These are phyloP conservation scores for Parambassis ranga DNA, from an alignment of 2,797 vertebrate species.

Conservation along the genomic window DNA sequence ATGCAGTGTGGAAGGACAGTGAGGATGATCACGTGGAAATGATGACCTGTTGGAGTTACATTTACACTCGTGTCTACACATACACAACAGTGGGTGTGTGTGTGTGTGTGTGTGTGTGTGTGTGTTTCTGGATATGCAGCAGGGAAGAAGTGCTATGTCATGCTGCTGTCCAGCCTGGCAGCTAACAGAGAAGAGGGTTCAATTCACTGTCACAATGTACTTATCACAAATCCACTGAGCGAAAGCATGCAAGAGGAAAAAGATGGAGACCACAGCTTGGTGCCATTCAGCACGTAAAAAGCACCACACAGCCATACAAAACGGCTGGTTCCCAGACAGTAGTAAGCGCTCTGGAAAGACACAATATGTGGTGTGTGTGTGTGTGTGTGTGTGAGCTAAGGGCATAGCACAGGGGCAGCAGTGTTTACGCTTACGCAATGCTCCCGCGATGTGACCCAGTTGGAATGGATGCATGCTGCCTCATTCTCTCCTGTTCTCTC, in stretches of 20 bases:
- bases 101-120: background rate
- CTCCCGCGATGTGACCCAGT: constrained; percentile 79
- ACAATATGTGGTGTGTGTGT: constrained; percentile 11
- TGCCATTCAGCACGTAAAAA: constrained; percentile 12
- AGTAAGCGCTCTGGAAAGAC: constrained; percentile 38
- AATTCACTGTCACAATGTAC: constrained; percentile 48
- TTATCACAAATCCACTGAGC: constrained; percentile 37
- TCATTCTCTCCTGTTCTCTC: constrained; percentile 46
- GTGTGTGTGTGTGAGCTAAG: constrained; percentile 33
- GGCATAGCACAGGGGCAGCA: constrained; percentile 74
- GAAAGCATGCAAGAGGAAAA: constrained; percentile 10
- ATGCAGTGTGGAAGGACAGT: background rate
- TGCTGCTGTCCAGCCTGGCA: constrained; percentile 59
- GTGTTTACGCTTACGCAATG: constrained; percentile 79
- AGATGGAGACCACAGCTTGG: constrained; percentile 6
- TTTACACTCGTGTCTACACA: background rate
- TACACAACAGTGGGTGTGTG: background rate
- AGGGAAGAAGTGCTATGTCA: constrained; percentile 63
- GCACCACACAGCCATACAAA: constrained; percentile 23
- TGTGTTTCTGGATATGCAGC: constrained; percentile 37
- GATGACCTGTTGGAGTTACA: constrained; percentile 7
- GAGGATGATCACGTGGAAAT: background rate
- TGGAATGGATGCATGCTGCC: constrained; percentile 71
- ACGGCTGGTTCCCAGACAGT: constrained; percentile 43
- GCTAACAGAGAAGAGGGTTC: constrained; percentile 46